Conservation (phyloP, 1,140 invertebrate genomes). For the Uloborus diversus region DNA sequence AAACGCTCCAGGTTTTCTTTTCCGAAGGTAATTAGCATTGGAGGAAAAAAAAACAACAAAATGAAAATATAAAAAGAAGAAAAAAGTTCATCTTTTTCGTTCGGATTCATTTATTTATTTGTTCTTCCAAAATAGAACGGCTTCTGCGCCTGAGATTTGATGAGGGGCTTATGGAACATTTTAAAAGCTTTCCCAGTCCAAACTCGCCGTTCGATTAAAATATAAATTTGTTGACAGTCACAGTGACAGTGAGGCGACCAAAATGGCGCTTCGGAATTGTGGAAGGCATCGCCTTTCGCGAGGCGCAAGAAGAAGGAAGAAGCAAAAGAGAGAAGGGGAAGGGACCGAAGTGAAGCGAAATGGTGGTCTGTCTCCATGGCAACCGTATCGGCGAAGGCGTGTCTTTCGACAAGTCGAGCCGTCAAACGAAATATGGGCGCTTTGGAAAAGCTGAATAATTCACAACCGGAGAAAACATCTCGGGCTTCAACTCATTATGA, state of each 20-base stretch:
- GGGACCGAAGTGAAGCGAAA: constrained; percentile 40
- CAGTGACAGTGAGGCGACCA: constrained; percentile 35
- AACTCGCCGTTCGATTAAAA: constrained; percentile 47
- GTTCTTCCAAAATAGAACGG: no score
- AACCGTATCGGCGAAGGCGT: constrained; percentile 51
- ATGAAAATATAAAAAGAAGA: no score
- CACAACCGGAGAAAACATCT: constrained; percentile 48
- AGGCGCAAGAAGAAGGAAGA: constrained; percentile 36
- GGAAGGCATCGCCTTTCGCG: constrained; percentile 30
- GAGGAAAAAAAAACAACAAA: no score
- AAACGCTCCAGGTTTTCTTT: no score
- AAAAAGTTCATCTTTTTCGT: no score
- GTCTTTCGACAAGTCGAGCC: constrained; percentile 52
- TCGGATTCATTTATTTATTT: no score
- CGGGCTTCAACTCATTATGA: constrained; percentile 52
- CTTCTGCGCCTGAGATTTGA: no score
- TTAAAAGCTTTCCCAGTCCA: no score
- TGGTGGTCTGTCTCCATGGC: constrained; percentile 42
- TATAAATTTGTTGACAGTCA: constrained; percentile 46
- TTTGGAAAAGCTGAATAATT: constrained; percentile 53
- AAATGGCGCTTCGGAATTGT: constrained; percentile 47
- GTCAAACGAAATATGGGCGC: constrained; percentile 52
- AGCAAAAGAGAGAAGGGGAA: neutral
- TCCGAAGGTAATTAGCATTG: no score
- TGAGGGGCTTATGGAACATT: no score